Base-by-base conservation (phyloP, 2,113 vertebrate genomes). In the Proterorhinus semilunaris region DNA sequence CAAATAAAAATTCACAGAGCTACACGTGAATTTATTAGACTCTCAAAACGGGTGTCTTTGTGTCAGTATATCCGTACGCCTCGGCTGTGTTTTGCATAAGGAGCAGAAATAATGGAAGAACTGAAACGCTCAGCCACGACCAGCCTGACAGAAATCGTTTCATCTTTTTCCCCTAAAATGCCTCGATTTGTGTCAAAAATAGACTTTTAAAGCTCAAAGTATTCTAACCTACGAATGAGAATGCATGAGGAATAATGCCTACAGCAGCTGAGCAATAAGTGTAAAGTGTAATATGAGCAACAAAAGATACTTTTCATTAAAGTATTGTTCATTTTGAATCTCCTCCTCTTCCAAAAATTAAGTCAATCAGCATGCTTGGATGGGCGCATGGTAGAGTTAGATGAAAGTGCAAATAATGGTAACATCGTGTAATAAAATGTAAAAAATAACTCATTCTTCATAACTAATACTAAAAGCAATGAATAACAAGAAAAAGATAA, bases 81-180 rank as follows among this genome's bases (percentile, higher is more conserved):
- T 48, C 65, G 45, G 16, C 54, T 49, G 51, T 9, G 7, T 46
- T 65, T 55, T 85, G 83, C 79, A 83, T 81, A 83, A 65, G 0
- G 43, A 69, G 75, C n/a, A 53, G 68, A 69, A 72, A 54, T 68
- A 7, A 48, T 45, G 12, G 54, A 68, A 72, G 63, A 71, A 73
- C 68, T 10, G 54, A 68, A 73, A 50, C 61, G 47, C 71, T 62
- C 7, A 73, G 71, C 67, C 68, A 59, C 15, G 42, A 63, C 62
- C 69, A 71, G 76, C 55, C 58, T 63, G 54, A 51, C 61, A 17
- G 10, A 1, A 51, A 45, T 0, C 7, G n/a, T 3, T 36, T 65
- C 13, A 8, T 13, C 0, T 61, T 48, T 13, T 16, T 51, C 27
- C 16, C 8, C 15, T 50, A 16, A n/a, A 50, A 65, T 65, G 43